These are phyloP conservation scores for Chauna torquata DNA, from an alignment of 2,113 vertebrate species.

Conservation along the genomic window DNA sequence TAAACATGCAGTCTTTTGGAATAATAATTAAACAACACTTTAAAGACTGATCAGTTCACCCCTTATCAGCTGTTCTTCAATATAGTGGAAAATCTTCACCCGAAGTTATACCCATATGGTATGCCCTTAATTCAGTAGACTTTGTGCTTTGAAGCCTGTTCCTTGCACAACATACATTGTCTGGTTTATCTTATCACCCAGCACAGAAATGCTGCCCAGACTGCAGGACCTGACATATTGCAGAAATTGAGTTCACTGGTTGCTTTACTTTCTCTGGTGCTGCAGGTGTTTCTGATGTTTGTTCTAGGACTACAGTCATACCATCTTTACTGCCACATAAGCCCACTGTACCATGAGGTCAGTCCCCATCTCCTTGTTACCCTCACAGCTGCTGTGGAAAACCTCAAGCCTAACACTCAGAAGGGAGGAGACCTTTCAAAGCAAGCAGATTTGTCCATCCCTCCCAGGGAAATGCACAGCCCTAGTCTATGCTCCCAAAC, in stretches of 20 bases:
- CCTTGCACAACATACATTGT: too few species aligned
- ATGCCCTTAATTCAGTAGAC: neutral
- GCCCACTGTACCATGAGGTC: neutral
- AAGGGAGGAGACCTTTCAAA: neutral
- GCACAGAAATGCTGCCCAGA: neutral
- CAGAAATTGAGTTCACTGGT: neutral
- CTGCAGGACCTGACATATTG: neutral
- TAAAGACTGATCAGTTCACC: neutral
- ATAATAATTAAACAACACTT: neutral
- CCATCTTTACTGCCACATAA: accelerated
- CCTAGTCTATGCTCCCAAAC: neutral
- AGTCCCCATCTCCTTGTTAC: neutral
- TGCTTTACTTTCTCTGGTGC: neutral
- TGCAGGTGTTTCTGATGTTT: neutral
- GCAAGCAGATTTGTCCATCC: neutral
- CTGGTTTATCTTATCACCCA: neutral
- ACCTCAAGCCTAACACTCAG: neutral
- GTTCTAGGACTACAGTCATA: neutral
- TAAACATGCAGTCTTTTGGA: neutral
- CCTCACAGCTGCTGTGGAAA: neutral
- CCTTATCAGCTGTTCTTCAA: neutral
- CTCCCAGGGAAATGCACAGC: neutral
- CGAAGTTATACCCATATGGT: neutral
- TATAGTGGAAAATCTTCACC: neutral
- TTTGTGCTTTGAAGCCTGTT: too few species aligned